Evolutionary conservation across 2,888 invertebrate species (phyloP), one percentile per base, ranked within the genome.

Genomic region (Choristoneura rosaceana): DNA sequence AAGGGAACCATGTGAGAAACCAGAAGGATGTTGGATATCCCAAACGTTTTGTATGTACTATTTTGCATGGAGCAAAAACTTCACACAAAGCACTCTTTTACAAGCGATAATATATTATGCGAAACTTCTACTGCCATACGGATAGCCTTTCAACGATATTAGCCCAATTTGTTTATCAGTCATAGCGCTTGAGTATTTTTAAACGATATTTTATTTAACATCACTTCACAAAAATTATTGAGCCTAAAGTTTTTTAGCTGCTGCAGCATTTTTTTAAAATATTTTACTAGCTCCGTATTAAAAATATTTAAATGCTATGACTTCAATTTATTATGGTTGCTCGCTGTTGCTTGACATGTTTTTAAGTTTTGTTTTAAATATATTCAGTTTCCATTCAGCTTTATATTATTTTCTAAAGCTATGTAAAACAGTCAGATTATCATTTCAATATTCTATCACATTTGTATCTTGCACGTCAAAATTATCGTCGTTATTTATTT

Each of bases 1-100:
- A 93, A 95, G 95, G 96, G 96, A 96, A 96, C 96, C 96, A 96
- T 96, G 96, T 96, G 96, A 96, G 96, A 96, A 93, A 93, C 92
- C 89, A 85, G 84, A 87, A 84, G 91, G 93, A 91, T 92, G 81
- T 82, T 77, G 75, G 76, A 81, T 87, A 91, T 93, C 92, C 92
- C 85, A 87, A 86, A 89, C 83, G 93, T 94, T 96, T 95, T 95
- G 94, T 95, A 95, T 96, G 95, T 95, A 95, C 96, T 96, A 96
- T 96, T 97, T 97, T 96, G 97, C 97, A 97, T 97, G 96, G 96
- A 95, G 96, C 96, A 94, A 93, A 93, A 92, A 90, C 76, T 77
- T 75, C 75, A 83, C 82, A 82, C 79, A 81, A 81, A 82, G 83
- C 83, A 88, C 84, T 82, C 74, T 82, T 78, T 61, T 61, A 69